Percentiles rank a stretch among this genome's conserved stretches.
These are phyloP conservation scores for Ophiothrix spiculata DNA, from an alignment of 35 echinoderm and acorn worm genomes.

Conservation along the genomic window DNA sequence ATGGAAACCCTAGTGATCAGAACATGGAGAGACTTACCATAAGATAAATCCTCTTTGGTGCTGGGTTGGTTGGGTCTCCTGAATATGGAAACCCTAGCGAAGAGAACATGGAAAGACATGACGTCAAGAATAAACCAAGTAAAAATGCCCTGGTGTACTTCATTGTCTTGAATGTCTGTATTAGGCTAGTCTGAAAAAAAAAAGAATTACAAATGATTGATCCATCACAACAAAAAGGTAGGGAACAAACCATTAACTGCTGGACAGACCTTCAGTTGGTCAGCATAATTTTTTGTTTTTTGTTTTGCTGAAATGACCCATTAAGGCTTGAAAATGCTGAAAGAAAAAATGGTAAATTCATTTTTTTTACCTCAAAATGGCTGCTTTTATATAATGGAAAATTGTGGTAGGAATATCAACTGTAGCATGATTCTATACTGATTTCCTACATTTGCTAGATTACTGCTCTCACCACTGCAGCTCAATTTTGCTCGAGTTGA, in stretches of 20 bases:
- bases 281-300: too few relatives aligned
- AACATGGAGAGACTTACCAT: constrained; percentile 28
- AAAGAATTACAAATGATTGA: background rate
- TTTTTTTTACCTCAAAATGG: too few relatives aligned
- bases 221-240: background rate
- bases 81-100: constrained; percentile 37
- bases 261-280: background rate
- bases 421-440: too few relatives aligned
- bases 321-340: too few relatives aligned
- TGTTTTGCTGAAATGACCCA: too few relatives aligned
- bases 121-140: constrained; percentile 17
- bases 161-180: constrained; percentile 4
- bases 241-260: background rate
- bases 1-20: constrained; percentile 25
- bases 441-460: too few relatives aligned
- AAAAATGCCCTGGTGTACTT: constrained; percentile 28
- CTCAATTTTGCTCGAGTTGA: too few relatives aligned
- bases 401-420: too few relatives aligned
- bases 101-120: background rate
- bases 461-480: too few relatives aligned
- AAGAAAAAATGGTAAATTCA: too few relatives aligned
- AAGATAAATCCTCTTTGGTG: constrained; percentile 38
- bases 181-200: constrained; percentile 28
- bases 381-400: too few relatives aligned
- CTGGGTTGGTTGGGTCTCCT: constrained; percentile 26